Conservation (phyloP, 1,140 invertebrate genomes). For the Chionoecetes opilio region DNA sequence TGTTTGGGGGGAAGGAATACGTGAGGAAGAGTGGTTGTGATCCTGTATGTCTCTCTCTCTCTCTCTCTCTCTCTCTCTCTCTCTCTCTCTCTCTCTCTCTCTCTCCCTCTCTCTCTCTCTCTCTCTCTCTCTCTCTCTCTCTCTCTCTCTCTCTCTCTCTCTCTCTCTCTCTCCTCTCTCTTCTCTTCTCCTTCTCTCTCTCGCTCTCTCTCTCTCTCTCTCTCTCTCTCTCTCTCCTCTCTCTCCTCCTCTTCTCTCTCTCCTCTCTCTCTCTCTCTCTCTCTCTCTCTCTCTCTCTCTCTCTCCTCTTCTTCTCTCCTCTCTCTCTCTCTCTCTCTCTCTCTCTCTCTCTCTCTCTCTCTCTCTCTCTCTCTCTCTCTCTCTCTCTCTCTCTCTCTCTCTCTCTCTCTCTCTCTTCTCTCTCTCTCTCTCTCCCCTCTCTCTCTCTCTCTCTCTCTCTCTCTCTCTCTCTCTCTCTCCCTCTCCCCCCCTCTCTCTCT, state of each 20-base stretch:
- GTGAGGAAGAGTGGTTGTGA: too few relatives aligned
- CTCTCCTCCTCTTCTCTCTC: too few relatives aligned
- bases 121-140: background rate
- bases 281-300: too few relatives aligned
- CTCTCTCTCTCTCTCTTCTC: background rate
- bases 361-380: background rate
- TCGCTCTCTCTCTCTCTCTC: too few relatives aligned
- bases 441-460: background rate
- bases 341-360: background rate
- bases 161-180: background rate
- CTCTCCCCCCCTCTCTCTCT: background rate
- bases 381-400: slow-evolving; percentile 1
- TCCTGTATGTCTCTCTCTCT: slow-evolving; percentile 41
- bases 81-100: background rate
- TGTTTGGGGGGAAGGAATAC: background rate
- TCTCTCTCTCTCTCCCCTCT: background rate
- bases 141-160: background rate
- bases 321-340: slow-evolving; percentile 17
- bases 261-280: background rate
- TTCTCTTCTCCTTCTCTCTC: background rate
- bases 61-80: slow-evolving; percentile 55
- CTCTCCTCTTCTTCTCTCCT: background rate
- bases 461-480: background rate
- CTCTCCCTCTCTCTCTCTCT: background rate
- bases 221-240: background rate